Percentiles rank a stretch among this genome's conserved stretches.
These are phyloP conservation scores for Nestor notabilis DNA, from an alignment of 2,113 vertebrate species.

Conservation along the genomic window DNA sequence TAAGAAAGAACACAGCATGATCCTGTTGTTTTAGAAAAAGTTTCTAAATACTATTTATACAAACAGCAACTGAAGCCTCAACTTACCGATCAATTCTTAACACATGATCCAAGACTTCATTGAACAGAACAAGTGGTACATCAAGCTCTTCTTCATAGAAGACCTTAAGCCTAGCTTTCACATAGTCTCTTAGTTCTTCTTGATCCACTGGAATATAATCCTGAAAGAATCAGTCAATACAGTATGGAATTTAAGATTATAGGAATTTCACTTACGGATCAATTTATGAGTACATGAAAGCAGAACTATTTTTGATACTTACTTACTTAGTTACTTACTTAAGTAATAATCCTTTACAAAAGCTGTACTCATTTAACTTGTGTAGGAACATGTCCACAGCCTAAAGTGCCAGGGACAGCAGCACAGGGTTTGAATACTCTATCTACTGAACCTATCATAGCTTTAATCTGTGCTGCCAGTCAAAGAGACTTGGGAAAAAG, in stretches of 20 bases:
- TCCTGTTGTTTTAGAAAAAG: not conserved
- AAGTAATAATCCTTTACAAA: not conserved
- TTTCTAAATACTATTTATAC: not conserved
- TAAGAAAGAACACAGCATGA: not conserved
- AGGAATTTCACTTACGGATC: not conserved
- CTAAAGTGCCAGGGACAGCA: rapidly evolving
- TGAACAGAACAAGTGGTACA: conserved; percentile 96
- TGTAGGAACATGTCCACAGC: not conserved
- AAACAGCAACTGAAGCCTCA: not conserved
- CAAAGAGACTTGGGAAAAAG: not conserved
- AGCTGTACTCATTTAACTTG: not conserved
- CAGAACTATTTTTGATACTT: not conserved
- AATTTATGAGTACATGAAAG: not conserved
- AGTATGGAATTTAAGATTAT: not conserved
- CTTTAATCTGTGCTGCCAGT: not conserved
- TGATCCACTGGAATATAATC: conserved; percentile 99
- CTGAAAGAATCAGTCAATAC: conserved; percentile 64
- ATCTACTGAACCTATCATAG: not conserved
- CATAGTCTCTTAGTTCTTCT: conserved; percentile 96
- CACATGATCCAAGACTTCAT: conserved; percentile 96
- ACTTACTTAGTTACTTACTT: not conserved
- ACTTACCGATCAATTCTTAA: conserved; percentile 93
- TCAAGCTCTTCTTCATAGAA: conserved; percentile 98
- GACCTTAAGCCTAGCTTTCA: conserved; percentile 97
- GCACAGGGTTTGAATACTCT: not conserved